Conservation (phyloP, 2,888 invertebrate genomes). For the Hyalella azteca region DNA sequence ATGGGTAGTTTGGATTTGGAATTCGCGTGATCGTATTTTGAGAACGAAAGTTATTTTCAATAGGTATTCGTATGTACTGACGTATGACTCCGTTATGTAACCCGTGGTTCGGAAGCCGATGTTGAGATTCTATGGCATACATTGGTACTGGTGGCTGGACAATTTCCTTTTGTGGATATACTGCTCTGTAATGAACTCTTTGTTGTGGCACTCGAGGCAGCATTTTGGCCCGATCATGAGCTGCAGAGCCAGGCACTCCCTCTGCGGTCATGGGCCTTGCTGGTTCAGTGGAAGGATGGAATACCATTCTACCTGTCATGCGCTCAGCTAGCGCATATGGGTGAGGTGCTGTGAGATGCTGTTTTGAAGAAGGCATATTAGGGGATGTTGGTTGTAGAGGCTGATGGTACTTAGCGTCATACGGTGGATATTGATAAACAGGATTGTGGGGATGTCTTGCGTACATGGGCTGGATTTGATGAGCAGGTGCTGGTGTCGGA, state of each 20-base stretch:
- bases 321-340: background rate
- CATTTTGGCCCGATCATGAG: background rate
- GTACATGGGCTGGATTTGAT: background rate
- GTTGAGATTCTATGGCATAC: background rate
- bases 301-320: background rate
- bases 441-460: background rate
- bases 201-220: background rate
- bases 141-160: slow-evolving; percentile 12
- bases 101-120: background rate
- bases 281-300: background rate
- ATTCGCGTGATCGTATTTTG: background rate
- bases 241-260: background rate
- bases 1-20: slow-evolving; percentile 2
- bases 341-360: background rate
- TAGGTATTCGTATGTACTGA: slow-evolving; percentile 11
- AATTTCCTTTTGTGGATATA: background rate
- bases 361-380: background rate
- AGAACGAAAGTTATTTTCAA: background rate
- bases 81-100: background rate
- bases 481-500: background rate
- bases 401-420: background rate
- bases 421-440: background rate
- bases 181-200: background rate
- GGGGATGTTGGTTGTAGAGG: background rate
- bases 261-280: background rate